Percentiles rank a stretch among this genome's conserved stretches.
phyloP scores from a whole-genome alignment of 2,888 invertebrate genomes.

The Phyllotreta striolata region DNA sequence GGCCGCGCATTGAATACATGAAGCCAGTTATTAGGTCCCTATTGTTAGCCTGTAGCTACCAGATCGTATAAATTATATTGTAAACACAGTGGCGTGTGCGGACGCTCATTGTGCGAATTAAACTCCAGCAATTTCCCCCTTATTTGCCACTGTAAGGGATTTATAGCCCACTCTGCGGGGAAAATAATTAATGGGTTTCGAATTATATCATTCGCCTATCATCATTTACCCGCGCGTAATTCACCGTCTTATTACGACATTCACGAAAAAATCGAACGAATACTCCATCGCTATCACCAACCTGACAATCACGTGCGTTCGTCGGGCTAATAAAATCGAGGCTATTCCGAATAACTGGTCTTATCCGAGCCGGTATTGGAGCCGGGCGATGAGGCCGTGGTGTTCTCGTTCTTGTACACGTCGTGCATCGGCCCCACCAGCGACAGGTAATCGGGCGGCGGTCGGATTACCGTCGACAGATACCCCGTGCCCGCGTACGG shows the following conservation, averaged over 20 bases:
- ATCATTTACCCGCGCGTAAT: too few species aligned
- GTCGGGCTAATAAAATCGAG: slow-evolving; percentile 17
- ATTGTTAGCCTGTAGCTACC: slow-evolving; percentile 62
- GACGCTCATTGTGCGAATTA: slow-evolving; percentile 55
- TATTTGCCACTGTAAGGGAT: slow-evolving; percentile 36
- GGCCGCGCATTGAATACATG: slow-evolving; percentile 57
- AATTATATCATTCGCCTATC: neutral
- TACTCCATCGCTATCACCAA: too few species aligned
- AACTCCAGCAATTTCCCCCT: slow-evolving; percentile 55
- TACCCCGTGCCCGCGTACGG: slow-evolving; percentile 87
- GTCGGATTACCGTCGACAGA: slow-evolving; percentile 78
- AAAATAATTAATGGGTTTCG: neutral
- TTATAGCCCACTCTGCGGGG: slow-evolving; percentile 23
- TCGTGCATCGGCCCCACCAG: slow-evolving; percentile 59
- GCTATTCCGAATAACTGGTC: slow-evolving; percentile 66
- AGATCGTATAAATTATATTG: slow-evolving; percentile 62
- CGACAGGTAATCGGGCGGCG: slow-evolving; percentile 58
- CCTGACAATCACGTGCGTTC: neutral
- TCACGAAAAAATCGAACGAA: too few species aligned
- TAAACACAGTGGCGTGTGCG: slow-evolving; percentile 62
- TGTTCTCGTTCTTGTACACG: slow-evolving; percentile 58
- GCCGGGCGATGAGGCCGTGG: slow-evolving; percentile 63
- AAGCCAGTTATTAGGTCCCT: slow-evolving; percentile 61
- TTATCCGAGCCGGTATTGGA: slow-evolving; percentile 66
- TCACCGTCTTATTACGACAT: too few species aligned